Evolutionary conservation across 1,140 invertebrate genomes (phyloP), one percentile per base, ranked within the genome.

Genomic region (Zaprionus davidi): DNA sequence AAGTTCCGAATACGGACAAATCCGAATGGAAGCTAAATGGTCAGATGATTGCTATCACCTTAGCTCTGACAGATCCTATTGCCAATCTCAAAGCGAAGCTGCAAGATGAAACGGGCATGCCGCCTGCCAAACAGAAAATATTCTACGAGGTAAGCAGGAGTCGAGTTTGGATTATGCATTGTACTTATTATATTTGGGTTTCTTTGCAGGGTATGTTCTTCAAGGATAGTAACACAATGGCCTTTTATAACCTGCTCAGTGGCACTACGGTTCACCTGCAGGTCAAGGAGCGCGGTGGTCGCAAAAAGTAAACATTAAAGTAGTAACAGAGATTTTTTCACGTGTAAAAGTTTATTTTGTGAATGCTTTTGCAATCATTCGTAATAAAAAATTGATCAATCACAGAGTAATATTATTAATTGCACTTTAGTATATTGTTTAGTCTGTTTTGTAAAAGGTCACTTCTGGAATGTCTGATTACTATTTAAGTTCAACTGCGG

Each of bases 241-340:
- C 98, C 0, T 99, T 96, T 94, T 99, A 99, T 93, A 99, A 99
- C 93, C 95, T 99, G 26, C 94, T 95, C 0, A 96, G 96, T 11
- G 97, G 96, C 51, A 96, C 96, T 13, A 93, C 96, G n/a, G 95
- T 99, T 46, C 96, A 97, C 82, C 94, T 99, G 41, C 96, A 98
- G 93, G 94, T 99, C 6, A 99, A 99, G 93, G 99, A 99, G 93
- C 95, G 99, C 94, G 99, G 99, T 93, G 99, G 99, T 36, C 94
- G 98, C 44, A 99, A 99, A 93, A 99, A 99, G 91, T 99, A 99
- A 99, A 93, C 99, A 99, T 91, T 99, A 97, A 95, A 15, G 7
- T 22, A 34, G 17, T 49, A 17, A 20, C 15, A 2, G 53, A 65
- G 31, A 34, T 34, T 53, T 49, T 80, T 66, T 53, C 49, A 79